Evolutionary conservation across 2,113 vertebrate species (phyloP), one percentile per base, ranked within the genome.

Genomic region (Lipophrys pholis): DNA sequence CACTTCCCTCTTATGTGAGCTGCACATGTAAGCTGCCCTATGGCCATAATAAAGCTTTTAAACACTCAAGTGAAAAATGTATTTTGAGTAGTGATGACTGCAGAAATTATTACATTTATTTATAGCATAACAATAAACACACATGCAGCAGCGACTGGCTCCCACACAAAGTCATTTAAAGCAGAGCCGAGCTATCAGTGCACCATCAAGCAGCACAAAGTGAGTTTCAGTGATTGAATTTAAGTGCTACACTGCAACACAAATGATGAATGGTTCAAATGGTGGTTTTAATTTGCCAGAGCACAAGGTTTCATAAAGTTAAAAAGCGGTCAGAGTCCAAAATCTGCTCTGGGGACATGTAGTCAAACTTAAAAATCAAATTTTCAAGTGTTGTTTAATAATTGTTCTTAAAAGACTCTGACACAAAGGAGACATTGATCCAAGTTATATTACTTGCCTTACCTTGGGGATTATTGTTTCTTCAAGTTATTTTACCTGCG

Each of bases 401-500:
- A 82, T 82, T 79, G 68, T 49, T 73, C 14, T 48, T 76, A 69
- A 78, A 75, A 78, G 50, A 43, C 53, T 55, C 11, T 56, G 69
- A 83, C 74, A 82, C 64, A 80, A 85, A 80, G 45, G 45, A 80
- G 65, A 78, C 56, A 50, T 75, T 83, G 82, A 86, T 85, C 71
- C 68, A 59, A 16, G 30, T 80, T 83, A 76, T 77, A 79, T 82
- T 75, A 66, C 50, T 60, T 42, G 39, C 8, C 15, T 52, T 55
- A 70, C 78, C 58, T 58, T 17, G 7, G 78, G 73, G 70, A 80
- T 78, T 75, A 35, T 73, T 65, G 52, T 75, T 78, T 64, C 59
- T 45, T 64, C 6, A 39, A 64, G 16, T 67, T 72, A 57, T 84
- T 75, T 76, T 39, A 73, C 50, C 59, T 61, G 39, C 68, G 80